phyloP scores from a whole-genome alignment of 2,888 invertebrate species.

The Thelaira solivaga region DNA sequence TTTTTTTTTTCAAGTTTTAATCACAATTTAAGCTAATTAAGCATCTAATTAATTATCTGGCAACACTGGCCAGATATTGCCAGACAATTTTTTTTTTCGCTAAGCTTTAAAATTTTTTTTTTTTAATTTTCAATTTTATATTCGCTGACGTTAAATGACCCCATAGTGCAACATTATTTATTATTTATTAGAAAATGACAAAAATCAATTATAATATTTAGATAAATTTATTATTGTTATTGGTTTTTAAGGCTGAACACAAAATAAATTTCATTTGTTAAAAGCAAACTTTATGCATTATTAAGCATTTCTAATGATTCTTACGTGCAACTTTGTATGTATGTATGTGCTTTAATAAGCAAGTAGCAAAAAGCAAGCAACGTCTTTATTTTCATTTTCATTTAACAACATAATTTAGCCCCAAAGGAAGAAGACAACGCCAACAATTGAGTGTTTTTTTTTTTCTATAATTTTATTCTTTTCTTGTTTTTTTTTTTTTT shows the following conservation, averaged over 20 bases:
- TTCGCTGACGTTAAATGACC: too few species aligned
- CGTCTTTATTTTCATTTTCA: background rate
- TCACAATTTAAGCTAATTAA: too few species aligned
- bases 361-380: too few species aligned
- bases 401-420: background rate
- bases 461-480: background rate
- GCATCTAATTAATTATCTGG: too few species aligned
- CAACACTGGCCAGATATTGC: too few species aligned
- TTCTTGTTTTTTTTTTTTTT: too few species aligned
- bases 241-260: background rate
- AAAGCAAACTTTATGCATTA: slow-evolving; percentile 25
- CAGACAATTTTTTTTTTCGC: too few species aligned
- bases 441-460: background rate
- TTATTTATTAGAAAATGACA: slow-evolving; percentile 6
- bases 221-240: background rate
- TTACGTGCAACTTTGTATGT: slow-evolving; percentile 11
- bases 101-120: too few species aligned
- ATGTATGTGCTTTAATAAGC: too few species aligned
- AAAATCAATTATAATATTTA: slow-evolving; percentile 24
- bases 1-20: too few species aligned
- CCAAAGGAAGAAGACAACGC: background rate
- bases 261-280: background rate
- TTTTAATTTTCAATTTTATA: too few species aligned
- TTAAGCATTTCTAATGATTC: slow-evolving; percentile 33
- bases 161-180: background rate